Evolutionary conservation across 2,888 invertebrate genomes (phyloP).

Genomic region (Quadriops clusia): DNA sequence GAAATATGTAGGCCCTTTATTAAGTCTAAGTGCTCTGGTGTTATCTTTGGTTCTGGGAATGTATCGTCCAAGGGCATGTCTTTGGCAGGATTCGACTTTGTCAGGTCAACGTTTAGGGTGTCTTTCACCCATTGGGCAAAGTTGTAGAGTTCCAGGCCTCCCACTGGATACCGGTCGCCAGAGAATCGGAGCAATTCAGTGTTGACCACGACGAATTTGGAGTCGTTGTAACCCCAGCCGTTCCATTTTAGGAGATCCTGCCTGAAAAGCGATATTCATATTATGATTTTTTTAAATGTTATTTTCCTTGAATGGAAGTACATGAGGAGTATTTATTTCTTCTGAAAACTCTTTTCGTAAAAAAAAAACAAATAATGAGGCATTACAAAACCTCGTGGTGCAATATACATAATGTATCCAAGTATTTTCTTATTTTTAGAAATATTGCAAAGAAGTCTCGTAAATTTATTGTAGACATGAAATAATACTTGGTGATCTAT

Average conservation of each 20-base stretch:
- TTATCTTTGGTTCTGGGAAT: constrained; percentile 54
- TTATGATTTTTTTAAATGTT: not conserved
- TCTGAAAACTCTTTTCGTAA: not conserved
- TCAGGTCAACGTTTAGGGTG: constrained; percentile 56
- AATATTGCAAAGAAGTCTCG: too few species aligned
- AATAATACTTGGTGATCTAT: too few species aligned
- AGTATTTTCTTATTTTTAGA: too few species aligned
- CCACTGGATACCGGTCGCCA: constrained; percentile 75
- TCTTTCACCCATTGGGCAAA: constrained; percentile 70
- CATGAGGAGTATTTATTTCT: not conserved
- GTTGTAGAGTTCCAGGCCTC: constrained; percentile 58
- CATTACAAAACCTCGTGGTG: too few species aligned
- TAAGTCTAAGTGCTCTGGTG: constrained; percentile 47
- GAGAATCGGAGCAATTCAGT: constrained; percentile 63
- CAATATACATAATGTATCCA: too few species aligned
- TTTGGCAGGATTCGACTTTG: constrained; percentile 36
- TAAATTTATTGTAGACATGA: too few species aligned
- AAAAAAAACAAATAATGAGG: too few species aligned
- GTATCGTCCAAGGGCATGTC: constrained; percentile 37
- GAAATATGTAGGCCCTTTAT: constrained; percentile 44
- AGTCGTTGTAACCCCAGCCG: constrained; percentile 99
- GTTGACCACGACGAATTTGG: constrained; percentile 65
- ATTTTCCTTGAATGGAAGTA: constrained; percentile 1
- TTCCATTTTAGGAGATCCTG: constrained; percentile 94
- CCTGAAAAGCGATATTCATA: constrained; percentile 41